Base-by-base conservation (phyloP, 2,888 invertebrate species). In the Drosophila stalkeri region DNA sequence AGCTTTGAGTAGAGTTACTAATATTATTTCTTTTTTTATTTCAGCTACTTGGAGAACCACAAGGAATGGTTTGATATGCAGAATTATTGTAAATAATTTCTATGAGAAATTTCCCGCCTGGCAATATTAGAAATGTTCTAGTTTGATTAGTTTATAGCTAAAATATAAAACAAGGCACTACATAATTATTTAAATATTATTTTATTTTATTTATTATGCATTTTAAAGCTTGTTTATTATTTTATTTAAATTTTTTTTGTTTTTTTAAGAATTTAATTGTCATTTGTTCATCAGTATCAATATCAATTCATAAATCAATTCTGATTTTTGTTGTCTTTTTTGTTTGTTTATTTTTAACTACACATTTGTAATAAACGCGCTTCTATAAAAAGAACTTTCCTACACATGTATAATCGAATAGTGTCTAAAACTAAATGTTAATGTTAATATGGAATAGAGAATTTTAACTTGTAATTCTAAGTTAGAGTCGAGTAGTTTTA, bases 21-120 rank as follows among this genome's bases (percentile, higher is more conserved):
- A 72, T 0, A 8, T 18, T 12, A 0, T 2, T 35, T 27, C 18
- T 35, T 5, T 2, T 2, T 33, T 51, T 18, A 16, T 94, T 94
- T 47, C 92, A 97, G 97, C 91, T 97, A 95, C 90, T 92, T 97
- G 86, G 96, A 96, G 86, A 95, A 96, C 82, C 96, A 96, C 90
- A 95, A 95, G 81, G 97, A 97, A 91, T 97, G 97, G 97, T 97
- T 96, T 82, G 96, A 96, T 37, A 96, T 96, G 83, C 94, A 95
- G 86, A 95, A 95, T 92, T 97, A 97, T 23, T 55, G 39, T 41
- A 8, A 55, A 55, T 55, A 41, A 41, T 20, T 4, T 7, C 27
- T 6, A 23, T 23, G 23, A 54, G 9, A 37, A 20, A 37, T 9
- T 18, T 54, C 23, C 37, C 23, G 11, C 52, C 18, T 8, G n/a